Evolutionary conservation across 1,140 invertebrate genomes (phyloP).

Genomic region (Drosophila athabasca): DNA sequence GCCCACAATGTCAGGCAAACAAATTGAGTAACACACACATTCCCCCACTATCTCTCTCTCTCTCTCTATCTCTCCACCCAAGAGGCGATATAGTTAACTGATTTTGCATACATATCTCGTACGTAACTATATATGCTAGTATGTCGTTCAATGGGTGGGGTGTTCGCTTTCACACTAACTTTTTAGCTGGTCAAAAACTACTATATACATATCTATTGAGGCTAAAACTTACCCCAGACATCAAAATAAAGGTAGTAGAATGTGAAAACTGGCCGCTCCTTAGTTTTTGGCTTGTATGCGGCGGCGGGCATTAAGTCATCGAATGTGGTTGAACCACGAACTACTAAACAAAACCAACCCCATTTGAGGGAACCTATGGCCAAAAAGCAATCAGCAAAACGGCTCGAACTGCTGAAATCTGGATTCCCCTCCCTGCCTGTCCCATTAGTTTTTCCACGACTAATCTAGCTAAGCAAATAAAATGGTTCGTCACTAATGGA

Average conservation of each 20-base stretch:
- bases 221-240: slow-evolving; percentile 49
- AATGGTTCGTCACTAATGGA: too few relatives aligned
- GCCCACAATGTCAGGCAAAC: slow-evolving; percentile 10
- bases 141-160: too few relatives aligned
- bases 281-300: slow-evolving; percentile 16
- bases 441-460: too few relatives aligned
- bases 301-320: slow-evolving; percentile 39
- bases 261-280: slow-evolving; percentile 49
- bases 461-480: too few relatives aligned
- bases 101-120: slow-evolving; percentile 28
- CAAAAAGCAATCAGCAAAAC: slow-evolving; percentile 42
- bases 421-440: too few relatives aligned
- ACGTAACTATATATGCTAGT: too few relatives aligned
- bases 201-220: slow-evolving; percentile 24
- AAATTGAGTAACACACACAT: slow-evolving; percentile 3
- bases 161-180: not conserved
- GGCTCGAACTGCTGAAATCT: slow-evolving; percentile 31
- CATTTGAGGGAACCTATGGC: slow-evolving; percentile 32
- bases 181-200: slow-evolving; percentile 29
- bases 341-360: slow-evolving; percentile 41
- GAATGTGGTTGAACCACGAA: slow-evolving; percentile 34
- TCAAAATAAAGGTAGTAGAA: slow-evolving; percentile 42
- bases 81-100: slow-evolving; percentile 30
- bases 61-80: not conserved
- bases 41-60: too few relatives aligned